Evolutionary conservation across 2,113 vertebrate species (phyloP), one percentile per base, ranked within the genome.

Genomic region (Sylvia atricapilla): DNA sequence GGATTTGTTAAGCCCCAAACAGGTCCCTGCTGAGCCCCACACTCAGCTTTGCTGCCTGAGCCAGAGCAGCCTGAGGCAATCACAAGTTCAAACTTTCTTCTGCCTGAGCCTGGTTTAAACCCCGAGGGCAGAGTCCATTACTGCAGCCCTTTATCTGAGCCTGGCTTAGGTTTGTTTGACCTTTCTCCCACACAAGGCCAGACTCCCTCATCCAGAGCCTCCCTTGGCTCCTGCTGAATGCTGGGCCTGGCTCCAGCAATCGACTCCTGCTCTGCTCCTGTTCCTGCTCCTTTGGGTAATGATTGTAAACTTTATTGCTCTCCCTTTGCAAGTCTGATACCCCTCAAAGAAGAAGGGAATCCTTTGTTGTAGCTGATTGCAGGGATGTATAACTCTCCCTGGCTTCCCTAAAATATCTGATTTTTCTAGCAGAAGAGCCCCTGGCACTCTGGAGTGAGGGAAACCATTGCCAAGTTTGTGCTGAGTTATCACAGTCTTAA

Each of bases 191-290:
- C 27, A 1, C 39, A 8, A 85, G 70, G n/a, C 43, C 28, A 7
- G 23, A 46, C 59, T 90, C 44, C 94, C 70, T 10, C 4, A 30
- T 10, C 1, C 33, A 14, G 53, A 33, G 35, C 63, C 66, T 72
- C 43, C 59, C 25, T 55, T 97, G 94, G 88, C 96, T 87, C 10
- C 67, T 76, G 24, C 19, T 70, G 63, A 92, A 53, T 87, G 93
- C 92, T 56, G 95, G 95, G 96, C 95, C 30, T 14, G 18, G 39
- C 53, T 96, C 95, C 95, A 95, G 13, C 6, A 3, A 81, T 80
- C 28, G 2, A 12, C 85, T 87, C 5, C 18, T 92, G 89, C 84
- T 76, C 72, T 58, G 16, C 64, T 94, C 64, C 90, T 83, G 62
- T 60, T 91, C 84, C 81, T 96, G 74, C 92, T 93, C 17, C 5